These are phyloP conservation scores for Amphiura filiformis DNA, from an alignment of 35 echinoderm and acorn worm genomes.

Conservation along the genomic window DNA sequence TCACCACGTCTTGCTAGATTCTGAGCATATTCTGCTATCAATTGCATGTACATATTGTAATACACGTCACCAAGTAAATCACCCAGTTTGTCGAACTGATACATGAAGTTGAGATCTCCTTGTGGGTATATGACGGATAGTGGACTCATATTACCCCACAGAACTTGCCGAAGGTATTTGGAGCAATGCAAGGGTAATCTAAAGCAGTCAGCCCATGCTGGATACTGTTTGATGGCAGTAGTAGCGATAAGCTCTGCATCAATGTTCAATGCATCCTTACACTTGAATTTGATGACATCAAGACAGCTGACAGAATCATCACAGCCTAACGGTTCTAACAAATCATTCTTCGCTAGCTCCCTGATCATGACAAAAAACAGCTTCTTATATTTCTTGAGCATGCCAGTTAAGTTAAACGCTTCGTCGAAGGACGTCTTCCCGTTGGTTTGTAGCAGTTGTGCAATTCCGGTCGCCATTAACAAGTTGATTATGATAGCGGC, in stretches of 20 bases:
- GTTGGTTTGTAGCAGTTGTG: not conserved
- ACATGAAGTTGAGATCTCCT: not conserved
- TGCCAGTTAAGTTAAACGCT: not conserved
- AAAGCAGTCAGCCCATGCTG: not conserved
- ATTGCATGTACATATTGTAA: not conserved
- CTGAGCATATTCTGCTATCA: not conserved
- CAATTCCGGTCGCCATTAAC: not conserved
- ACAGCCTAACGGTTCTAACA: not conserved
- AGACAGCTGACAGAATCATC: not conserved
- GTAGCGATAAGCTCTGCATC: conserved; percentile 1
- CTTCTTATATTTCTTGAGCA: conserved; percentile 1
- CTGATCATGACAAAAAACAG: conserved; percentile 10
- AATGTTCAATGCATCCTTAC: not conserved
- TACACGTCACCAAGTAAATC: not conserved
- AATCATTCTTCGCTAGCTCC: not conserved
- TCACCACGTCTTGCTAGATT: not conserved
- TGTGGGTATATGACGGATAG: not conserved
- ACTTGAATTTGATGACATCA: conserved; percentile 4
- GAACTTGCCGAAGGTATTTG: not conserved
- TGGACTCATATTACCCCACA: not conserved
- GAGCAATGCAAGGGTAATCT: conserved; percentile 3
- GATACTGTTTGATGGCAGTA: not conserved
- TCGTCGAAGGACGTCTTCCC: not conserved
- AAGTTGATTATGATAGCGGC: not conserved
- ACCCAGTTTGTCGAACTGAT: not conserved